Base-by-base conservation (phyloP, 2,797 vertebrate genomes). In the Hippoglossus hippoglossus region DNA sequence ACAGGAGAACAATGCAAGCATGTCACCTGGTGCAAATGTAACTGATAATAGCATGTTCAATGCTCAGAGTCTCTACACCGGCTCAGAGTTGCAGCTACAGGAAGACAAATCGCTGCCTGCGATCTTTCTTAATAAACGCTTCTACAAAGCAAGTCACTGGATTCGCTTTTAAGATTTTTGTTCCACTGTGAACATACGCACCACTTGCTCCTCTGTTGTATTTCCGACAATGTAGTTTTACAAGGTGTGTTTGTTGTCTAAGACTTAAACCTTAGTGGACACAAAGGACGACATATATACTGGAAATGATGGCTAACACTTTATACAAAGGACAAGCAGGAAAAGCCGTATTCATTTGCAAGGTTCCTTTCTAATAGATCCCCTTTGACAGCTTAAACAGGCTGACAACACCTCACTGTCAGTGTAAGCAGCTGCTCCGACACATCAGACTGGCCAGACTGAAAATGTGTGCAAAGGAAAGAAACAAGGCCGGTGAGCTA, bases 301-400 rank as follows among this genome's bases (percentile, higher is more conserved):
- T 47, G 16, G 11, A 53, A 67, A 18, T 41, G 6, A 74, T 51
- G 28, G 41, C 22, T 63, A 50, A 63, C 11, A 21, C 18, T 16
- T 6, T n/a, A 8, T 9, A 13, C 26, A 67, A 44, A 71, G 53
- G 26, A 47, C 12, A 54, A 34, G 13, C 22, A 51, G 51, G 34
- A 12, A 69, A 67, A 71, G 28, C 10, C 5, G 13, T 5, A 8
- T 21, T 54, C 6, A 75, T 84, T n/a, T 59, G 18, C 25, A 51
- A 21, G 13, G 53, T 68, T 53, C 44, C 15, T 72, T 73, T 81
- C 5, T 65, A 41, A 79, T 62, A 6, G 5, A 68, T 79, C 63
- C 11, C 0, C 36, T 65, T 25, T 63, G 67, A 79, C 70, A 77
- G 64, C 21, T 80, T 56, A 49, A 83, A 76, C 46, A 79, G 56